phyloP scores from a whole-genome alignment of 2,113 vertebrate species.

The Sakesphorus luctuosus region DNA sequence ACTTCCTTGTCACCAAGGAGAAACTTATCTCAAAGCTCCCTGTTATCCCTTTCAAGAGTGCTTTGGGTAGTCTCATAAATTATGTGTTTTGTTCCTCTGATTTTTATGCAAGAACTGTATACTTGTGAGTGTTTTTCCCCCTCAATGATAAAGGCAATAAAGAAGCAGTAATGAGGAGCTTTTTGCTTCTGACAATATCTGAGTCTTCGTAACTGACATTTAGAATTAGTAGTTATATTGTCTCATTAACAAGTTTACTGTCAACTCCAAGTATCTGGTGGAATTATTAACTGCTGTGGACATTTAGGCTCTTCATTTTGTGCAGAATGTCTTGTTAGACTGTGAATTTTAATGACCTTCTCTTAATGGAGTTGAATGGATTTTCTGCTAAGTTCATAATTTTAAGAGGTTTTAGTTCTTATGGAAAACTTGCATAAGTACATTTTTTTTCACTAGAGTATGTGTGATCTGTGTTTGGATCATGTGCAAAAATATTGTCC shows the following conservation, averaged over 20 bases:
- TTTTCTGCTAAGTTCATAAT: neutral
- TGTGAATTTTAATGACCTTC: constrained; percentile 41
- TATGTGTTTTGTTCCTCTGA: neutral
- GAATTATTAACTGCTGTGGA: constrained; percentile 48
- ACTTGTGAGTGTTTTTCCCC: neutral
- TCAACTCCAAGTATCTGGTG: constrained; percentile 48
- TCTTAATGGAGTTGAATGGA: neutral
- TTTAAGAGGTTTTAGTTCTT: neutral
- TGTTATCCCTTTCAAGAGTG: neutral
- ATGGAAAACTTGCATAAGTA: neutral
- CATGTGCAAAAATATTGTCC: neutral
- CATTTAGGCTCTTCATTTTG: neutral
- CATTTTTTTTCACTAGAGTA: neutral
- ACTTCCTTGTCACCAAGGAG: neutral
- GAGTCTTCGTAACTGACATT: constrained; percentile 46
- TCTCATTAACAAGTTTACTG: constrained; percentile 72
- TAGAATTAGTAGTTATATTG: constrained; percentile 55
- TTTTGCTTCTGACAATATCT: constrained; percentile 10
- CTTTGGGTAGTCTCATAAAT: constrained; percentile 12
- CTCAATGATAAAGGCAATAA: constrained; percentile 20
- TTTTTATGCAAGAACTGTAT: neutral
- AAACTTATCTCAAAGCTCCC: constrained; percentile 11
- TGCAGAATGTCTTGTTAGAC: constrained; percentile 9
- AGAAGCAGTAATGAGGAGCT: constrained; percentile 31
- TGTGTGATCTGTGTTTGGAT: neutral